Evolutionary conservation across 2,888 invertebrate species (phyloP).

Genomic region (Stomorhina lunata): DNA sequence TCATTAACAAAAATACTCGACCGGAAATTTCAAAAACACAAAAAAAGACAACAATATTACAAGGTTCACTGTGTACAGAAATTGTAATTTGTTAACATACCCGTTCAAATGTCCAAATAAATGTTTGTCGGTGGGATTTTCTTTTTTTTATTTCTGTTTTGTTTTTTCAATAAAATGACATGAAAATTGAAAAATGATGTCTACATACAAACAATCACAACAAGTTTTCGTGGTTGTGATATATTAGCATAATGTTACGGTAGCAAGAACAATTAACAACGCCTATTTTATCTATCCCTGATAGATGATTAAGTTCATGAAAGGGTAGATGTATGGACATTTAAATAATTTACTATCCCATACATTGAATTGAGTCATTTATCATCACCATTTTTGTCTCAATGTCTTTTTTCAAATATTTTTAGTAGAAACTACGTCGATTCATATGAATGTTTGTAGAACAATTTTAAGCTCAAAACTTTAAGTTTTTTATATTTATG

Average conservation of each 20-base stretch:
- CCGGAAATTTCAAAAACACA: conserved; percentile 7
- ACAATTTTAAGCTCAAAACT: no score
- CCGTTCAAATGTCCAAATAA: background rate
- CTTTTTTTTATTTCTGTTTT: conserved; percentile 2
- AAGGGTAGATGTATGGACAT: background rate
- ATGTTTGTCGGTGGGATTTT: conserved; percentile 3
- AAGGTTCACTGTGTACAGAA: conserved; percentile 25
- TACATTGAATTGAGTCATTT: no score
- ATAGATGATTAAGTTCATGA: conserved; percentile 26
- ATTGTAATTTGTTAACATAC: conserved; percentile 24
- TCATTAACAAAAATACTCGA: conserved; percentile 28
- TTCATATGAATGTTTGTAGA: no score
- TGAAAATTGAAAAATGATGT: conserved; percentile 47
- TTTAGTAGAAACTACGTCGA: no score
- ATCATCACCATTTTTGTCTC: no score
- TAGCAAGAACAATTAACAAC: conserved; percentile 36
- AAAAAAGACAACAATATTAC: conserved; percentile 36
- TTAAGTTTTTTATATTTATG: no score
- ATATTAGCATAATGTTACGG: conserved; percentile 38
- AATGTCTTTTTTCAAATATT: no score
- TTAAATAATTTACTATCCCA: conserved; percentile 6
- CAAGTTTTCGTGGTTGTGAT: background rate
- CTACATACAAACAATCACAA: background rate
- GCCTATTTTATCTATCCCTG: conserved; percentile 23
- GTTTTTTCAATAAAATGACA: conserved; percentile 11